Evolutionary conservation across 2,888 invertebrate genomes (phyloP), one percentile per base, ranked within the genome.

Genomic region (Drosophila vallismaia): DNA sequence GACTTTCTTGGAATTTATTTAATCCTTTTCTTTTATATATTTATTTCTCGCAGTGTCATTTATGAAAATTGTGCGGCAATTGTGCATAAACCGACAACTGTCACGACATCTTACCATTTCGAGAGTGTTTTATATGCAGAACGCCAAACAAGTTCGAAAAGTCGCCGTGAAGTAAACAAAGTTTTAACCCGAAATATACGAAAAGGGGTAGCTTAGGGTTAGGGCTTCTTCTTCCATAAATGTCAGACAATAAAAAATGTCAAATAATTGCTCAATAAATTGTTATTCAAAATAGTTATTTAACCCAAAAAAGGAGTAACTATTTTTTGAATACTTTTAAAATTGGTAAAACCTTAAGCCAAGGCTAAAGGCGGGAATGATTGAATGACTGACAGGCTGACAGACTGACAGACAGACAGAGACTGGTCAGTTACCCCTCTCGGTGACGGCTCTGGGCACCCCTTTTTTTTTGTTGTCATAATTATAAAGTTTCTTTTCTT

Each of bases 61-160:
- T 88, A 83, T 84, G 84, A 88, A 88, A 84, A 80, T 79, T 86
- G 86, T 80, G 86, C 74, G 62, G 40, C 68, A 70, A 70, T 58
- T 58, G 48, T 62, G 45, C 26, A 66, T 45, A 71, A 70, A 70
- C 69, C 67, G 80, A 84, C 81, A 86, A 78, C 84, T 81, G 81
- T 86, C 81, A 81, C 81, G 81, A 64, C 80, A 81, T 80, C 52
- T 64, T 66, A 10, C 36, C 64, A 64, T 64, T 64, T 60, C 29
- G 14, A 36, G 44, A 53, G 66, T 45, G 28, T 64, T 64, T 58
- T 53, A 50, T 64, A 24, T 36, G 42, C 19, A 10, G 29, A 5
- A 63, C 63, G 51, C 50, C 50, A 62, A 63, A 63, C 63, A 63
- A 63, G 44, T 63, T 29, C 44, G 29, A 51, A 19, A 63, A 44